Evolutionary conservation across 2,113 vertebrate species (phyloP), one percentile per base, ranked within the genome.

Genomic region (Periophthalmus modestus): DNA sequence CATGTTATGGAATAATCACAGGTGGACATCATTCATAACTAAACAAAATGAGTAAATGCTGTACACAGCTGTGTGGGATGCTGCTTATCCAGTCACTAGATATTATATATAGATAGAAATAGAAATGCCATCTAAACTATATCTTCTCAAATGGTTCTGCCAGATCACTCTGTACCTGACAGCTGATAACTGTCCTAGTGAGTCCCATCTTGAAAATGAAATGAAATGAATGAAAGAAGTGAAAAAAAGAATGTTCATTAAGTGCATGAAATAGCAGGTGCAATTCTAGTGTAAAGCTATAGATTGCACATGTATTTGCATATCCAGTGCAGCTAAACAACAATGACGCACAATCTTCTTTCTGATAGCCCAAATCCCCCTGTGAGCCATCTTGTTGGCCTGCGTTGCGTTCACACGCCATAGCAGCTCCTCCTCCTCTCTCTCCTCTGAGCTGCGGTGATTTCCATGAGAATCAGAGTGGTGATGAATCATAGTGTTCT

Each of bases 381-480:
- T 54, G 84, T 80, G 87, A 87, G 84, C 82, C 81, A 86, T 89
- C 81, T 81, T 68, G 86, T 89, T 85, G 89, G 85, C 79, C 79
- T 6, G 77, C 84, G 83, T 84, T 19, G 71, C 83, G 86, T 92
- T 92, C 91, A 92, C 90, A 91, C 82, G 84, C 74, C 82, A 88
- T 79, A 33, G 72, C 62, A 23, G 81, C 84, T 87, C 85, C 86
- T 83, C 88, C 86, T 81, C 81, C 75, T 73, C 85, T 84, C 78
- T 87, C 82, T 82, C 73, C 57, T 15, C 72, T 72, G 34, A 88
- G 81, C 86, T 76, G 24, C 79, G 78, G 84, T 85, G 82, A 91
- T 91, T 93, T 92, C 91, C 91, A 92, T 91, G 87, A 92, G 91
- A 93, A 93, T 93, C 88, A 91, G 89, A 72, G 72, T 66, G 74